Base-by-base conservation (phyloP, 2,888 invertebrate genomes). In the Thalpophila matura region DNA sequence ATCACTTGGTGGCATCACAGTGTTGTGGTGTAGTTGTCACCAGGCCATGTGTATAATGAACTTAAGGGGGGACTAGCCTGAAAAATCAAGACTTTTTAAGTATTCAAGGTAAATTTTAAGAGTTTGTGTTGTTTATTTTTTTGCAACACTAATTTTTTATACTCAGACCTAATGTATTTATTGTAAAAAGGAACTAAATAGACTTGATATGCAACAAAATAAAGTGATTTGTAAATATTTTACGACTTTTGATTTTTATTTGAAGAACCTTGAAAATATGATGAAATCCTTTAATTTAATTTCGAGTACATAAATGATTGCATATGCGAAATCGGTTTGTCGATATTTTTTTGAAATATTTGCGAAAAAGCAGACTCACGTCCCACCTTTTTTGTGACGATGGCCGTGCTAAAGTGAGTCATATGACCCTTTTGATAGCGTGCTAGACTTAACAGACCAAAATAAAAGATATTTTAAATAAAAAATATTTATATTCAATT, bases 151-250 rank as follows among this genome's bases (percentile, higher is more conserved):
- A 78, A 81, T 85, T 92, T 92, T 94, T 94, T 94, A 93, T 94
- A 94, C 94, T 94, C 91, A 89, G 89, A 88, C 84, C 83, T 86
- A 89, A 91, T 89, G 90, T 92, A 93, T 94, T 94, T 94, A 94
- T 94, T 94, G 91, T 93, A 92, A 92, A 79, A 92, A 86, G 91
- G 79, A 92, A 92, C 89, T 84, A 86, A 90, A 92, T 91, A 89
- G 92, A 93, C 92, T 93, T 89, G 88, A 90, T 88, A 92, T 91
- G 91, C 89, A 93, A 93, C 89, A 90, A 93, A 93, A 91, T 92
- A 94, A 94, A 94, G 85, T 88, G 87, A 93, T 93, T 93, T 94
- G 93, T 94, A 94, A 91, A 93, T 93, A 93, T 82, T 82, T 78
- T 74, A 61, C 47, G 64, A 53, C 31, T 58, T 69, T 51, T 79